These are phyloP conservation scores for Glaucomys volans DNA, from an alignment of 2,113 vertebrate genomes.

Conservation along the genomic window DNA sequence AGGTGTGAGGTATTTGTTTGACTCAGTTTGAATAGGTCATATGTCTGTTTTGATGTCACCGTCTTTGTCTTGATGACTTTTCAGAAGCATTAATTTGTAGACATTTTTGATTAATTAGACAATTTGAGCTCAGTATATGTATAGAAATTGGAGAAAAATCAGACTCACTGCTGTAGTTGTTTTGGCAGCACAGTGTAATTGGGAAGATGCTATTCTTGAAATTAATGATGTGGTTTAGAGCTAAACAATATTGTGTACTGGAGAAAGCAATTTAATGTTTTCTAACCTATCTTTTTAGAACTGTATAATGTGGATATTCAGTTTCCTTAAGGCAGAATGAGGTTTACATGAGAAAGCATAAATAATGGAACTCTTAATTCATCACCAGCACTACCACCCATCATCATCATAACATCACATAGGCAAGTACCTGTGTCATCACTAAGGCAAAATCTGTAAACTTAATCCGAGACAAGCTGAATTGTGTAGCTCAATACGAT, in stretches of 20 bases:
- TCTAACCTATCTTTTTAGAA: not conserved
- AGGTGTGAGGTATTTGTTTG: accelerated
- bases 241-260: not conserved
- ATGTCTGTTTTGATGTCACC: not conserved
- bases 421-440: not conserved
- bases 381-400: accelerated
- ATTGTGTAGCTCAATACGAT: not conserved
- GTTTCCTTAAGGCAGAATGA: not conserved
- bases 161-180: no score
- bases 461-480: not conserved
- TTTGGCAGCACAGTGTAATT: not conserved
- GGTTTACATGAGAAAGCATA: not conserved
- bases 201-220: not conserved
- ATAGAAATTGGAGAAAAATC: not conserved
- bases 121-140: not conserved
- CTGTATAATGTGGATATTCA: not conserved
- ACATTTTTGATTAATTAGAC: not conserved
- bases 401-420: not conserved
- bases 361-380: not conserved
- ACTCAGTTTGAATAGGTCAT: not conserved
- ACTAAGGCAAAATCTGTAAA: not conserved
- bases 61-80: not conserved
- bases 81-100: not conserved
- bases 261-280: not conserved
- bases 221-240: not conserved